Evolutionary conservation across 92 coral and sea anemone genomes (phyloP).

Genomic region (Heliopora coerulea): DNA sequence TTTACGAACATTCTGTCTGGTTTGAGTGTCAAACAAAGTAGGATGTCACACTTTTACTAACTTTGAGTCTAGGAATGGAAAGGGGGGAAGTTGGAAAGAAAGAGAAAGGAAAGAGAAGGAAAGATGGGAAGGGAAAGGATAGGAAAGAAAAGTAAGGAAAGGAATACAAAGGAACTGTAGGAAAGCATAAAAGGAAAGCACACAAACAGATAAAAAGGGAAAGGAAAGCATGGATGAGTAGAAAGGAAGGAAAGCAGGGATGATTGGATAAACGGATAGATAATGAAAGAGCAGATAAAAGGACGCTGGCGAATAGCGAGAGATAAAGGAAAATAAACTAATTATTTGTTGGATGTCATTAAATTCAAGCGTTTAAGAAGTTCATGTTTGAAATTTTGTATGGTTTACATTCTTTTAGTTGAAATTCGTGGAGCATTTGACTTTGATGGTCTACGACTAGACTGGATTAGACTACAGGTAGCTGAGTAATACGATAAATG

Average conservation of each 20-base stretch:
- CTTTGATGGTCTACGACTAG: slow-evolving; percentile 83
- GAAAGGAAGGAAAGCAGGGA: not conserved
- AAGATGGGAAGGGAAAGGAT: not conserved
- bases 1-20: slow-evolving; percentile 78
- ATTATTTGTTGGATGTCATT: too few species aligned
- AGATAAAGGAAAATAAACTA: not conserved
- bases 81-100: not conserved
- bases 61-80: not conserved
- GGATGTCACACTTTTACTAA: not conserved
- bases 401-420: slow-evolving; percentile 46
- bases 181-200: too few species aligned
- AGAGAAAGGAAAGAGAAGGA: not conserved
- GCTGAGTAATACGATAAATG: too few species aligned
- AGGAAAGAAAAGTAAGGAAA: not conserved
- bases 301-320: not conserved
- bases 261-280: not conserved
- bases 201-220: not conserved
- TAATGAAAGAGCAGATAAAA: not conserved
- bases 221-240: not conserved
- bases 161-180: not conserved
- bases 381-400: not conserved
- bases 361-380: not conserved
- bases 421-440: slow-evolving; percentile 83
- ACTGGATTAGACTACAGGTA: slow-evolving; percentile 99
- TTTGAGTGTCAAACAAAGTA: slow-evolving; percentile 93